Base-by-base conservation (phyloP, 2,888 invertebrate genomes). In the Oligia strigilis region DNA sequence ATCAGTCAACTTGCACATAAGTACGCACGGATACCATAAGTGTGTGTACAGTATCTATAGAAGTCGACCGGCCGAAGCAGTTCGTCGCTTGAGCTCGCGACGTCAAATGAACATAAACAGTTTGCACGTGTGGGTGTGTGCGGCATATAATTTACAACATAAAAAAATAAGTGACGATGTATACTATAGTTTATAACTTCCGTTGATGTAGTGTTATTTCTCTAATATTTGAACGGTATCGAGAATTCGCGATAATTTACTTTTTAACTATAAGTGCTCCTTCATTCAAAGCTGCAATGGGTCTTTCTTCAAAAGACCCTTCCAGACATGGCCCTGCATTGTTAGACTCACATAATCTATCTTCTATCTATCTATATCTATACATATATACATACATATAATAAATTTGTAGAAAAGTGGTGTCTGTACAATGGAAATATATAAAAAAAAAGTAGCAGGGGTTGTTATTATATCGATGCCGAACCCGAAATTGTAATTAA, bases 151-250 rank as follows among this genome's bases (percentile, higher is more conserved):
- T 40, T 46, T 58, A 40, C 23, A 8, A 49, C 40, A 58, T 29
- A 40, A 79, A 76, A 29, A 40, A 78, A 66, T 36, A 40, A 46
- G 4, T 55, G 55, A 36, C n/a, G 46, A 40, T 11, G 64, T 55
- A 29, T 29, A 36, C 43, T 43, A 17, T 46, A 65, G n/a, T 77
- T 64, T 52, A 72, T 75, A 73, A 72, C 52, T 75, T 72, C 72
- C 72, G 65, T 40, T 19, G 19, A 65, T 40, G 65, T 40, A 9
- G 65, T 19, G 23, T 40, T 65, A 23, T 23, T 23, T 23, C 65
- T 65, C 2, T 64, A 64, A 36, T 19, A 36, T 36, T 36, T 17
- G 64, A 36, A 64, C 9, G 3, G 36, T 64, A 64, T 64, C 36
- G 36, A 36, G 8, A 64, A 19, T 8, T 36, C 17, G 36, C 17